Evolutionary conservation across 2,113 vertebrate genomes (phyloP).

Genomic region (Heptranchias perlo): DNA sequence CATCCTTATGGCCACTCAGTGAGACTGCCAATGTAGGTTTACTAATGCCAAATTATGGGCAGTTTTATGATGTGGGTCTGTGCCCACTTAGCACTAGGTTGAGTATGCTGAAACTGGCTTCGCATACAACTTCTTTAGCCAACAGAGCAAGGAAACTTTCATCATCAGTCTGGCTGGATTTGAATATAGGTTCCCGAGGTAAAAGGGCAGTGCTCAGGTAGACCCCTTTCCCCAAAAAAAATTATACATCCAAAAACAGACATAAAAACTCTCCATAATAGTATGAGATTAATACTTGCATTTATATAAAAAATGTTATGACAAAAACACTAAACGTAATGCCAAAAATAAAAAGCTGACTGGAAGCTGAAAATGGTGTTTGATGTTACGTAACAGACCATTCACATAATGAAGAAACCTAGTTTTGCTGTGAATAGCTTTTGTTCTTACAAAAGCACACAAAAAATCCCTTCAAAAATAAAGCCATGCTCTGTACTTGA

Average conservation of each 20-base stretch:
- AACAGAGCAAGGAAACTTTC: background rate
- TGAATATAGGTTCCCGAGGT: background rate
- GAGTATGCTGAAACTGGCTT: background rate
- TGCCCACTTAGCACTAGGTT: background rate
- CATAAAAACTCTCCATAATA: background rate
- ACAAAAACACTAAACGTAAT: background rate
- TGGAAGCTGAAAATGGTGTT: background rate
- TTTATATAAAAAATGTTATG: background rate
- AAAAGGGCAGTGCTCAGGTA: background rate
- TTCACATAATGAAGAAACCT: background rate
- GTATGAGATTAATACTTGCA: background rate
- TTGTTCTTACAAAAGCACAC: background rate
- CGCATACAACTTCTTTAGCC: background rate
- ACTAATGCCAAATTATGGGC: background rate
- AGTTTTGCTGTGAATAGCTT: background rate
- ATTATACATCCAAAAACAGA: background rate
- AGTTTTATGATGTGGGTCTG: background rate
- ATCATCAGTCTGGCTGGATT: background rate
- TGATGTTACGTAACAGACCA: background rate
- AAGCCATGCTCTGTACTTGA: background rate
- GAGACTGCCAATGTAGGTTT: background rate
- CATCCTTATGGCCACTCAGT: background rate
- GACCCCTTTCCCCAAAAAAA: background rate
- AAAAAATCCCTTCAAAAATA: background rate
- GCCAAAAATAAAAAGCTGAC: background rate